These are phyloP conservation scores for Camelus bactrianus DNA, from an alignment of 2,113 vertebrate species.

Conservation along the genomic window DNA sequence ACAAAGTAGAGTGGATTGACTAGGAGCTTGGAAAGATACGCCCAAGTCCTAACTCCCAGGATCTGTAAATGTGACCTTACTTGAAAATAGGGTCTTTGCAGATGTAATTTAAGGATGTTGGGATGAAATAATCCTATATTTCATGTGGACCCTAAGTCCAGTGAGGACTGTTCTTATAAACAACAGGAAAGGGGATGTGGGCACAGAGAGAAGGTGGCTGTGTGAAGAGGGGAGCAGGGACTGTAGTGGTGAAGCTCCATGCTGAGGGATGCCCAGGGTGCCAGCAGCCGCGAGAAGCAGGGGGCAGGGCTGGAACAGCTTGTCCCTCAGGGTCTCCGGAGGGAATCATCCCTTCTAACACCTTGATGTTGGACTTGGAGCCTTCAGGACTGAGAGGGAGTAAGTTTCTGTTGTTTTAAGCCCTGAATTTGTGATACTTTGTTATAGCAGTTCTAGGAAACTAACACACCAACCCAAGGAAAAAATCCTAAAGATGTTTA, in stretches of 20 bases:
- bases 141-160: neutral
- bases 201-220: neutral
- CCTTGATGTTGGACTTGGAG: neutral
- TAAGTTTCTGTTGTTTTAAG: neutral
- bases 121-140: neutral
- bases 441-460: neutral
- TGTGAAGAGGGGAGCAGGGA: neutral
- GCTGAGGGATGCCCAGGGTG: neutral
- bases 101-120: neutral
- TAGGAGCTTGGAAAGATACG: neutral
- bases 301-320: neutral
- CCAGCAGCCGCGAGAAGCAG: neutral
- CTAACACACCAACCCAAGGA: neutral
- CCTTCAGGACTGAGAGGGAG: neutral
- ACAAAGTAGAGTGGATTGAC: neutral
- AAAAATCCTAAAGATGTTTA: neutral
- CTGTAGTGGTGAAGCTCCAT: neutral
- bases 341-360: neutral
- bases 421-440: neutral
- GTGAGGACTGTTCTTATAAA: neutral
- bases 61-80: neutral
- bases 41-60: neutral
- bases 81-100: neutral
- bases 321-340: neutral
- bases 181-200: neutral